Conservation (phyloP, 1,140 invertebrate species). For the Dinoponera quadriceps region DNA sequence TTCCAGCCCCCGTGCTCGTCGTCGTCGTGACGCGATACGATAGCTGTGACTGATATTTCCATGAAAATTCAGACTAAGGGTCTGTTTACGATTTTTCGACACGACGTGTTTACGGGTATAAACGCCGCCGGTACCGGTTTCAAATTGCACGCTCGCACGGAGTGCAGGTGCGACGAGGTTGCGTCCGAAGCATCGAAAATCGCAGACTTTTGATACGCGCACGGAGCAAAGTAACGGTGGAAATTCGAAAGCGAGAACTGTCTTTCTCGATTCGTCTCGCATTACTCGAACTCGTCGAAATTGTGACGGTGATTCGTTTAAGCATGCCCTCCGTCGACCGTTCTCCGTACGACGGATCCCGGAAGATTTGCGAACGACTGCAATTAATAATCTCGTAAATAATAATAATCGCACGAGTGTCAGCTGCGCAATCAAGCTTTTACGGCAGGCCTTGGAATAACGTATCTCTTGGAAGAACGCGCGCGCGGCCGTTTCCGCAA, state of each 20-base stretch:
- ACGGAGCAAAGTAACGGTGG: too few relatives aligned
- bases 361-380: neutral
- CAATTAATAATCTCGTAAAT: slow-evolving; percentile 36
- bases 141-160: neutral
- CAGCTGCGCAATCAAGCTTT: slow-evolving; percentile 2
- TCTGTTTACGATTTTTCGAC: neutral
- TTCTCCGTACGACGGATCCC: neutral
- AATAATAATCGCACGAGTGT: slow-evolving; percentile 27
- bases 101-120: neutral
- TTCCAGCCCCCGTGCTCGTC: neutral
- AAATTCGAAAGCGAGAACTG: too few relatives aligned
- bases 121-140: neutral
- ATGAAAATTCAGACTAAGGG: slow-evolving; percentile 30
- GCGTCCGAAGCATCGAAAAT: slow-evolving; percentile 3
- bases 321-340: neutral
- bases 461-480: neutral
- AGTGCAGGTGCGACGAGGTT: too few relatives aligned
- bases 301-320: neutral
- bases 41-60: slow-evolving; percentile 9
- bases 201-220: too few relatives aligned
- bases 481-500: neutral
- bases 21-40: neutral
- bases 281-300: neutral
- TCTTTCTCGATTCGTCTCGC: neutral
- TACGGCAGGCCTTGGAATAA: neutral